Percentiles rank a stretch among this genome's conserved stretches.
Evolutionary conservation across 2,113 vertebrate species (phyloP).

Genomic region (Erpornis zantholeuca): DNA sequence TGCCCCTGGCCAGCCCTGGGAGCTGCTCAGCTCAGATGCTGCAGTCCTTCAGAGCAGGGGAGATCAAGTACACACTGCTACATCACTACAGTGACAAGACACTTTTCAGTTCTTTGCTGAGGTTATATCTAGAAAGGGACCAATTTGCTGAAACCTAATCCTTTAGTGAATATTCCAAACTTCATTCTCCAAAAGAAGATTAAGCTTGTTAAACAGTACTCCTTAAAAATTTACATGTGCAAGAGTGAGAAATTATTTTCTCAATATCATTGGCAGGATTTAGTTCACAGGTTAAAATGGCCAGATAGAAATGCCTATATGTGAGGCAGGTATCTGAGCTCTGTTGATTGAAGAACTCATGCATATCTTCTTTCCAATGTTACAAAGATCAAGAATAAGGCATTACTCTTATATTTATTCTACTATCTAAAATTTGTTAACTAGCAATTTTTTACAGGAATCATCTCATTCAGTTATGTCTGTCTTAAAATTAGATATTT

Average conservation of each 20-base stretch:
- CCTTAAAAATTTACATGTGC: background rate
- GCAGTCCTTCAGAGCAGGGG: background rate
- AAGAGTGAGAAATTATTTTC: background rate
- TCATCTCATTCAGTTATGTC: background rate
- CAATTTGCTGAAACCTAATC: background rate
- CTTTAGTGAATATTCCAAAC: background rate
- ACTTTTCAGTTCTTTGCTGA: background rate
- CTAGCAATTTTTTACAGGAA: background rate
- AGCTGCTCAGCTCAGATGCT: background rate
- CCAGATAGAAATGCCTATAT: background rate
- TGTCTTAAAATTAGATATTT: background rate
- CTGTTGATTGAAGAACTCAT: background rate
- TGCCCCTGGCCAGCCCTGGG: background rate
- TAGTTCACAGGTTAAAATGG: background rate
- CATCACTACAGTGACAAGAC: background rate
- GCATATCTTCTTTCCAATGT: background rate
- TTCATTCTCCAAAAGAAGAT: background rate
- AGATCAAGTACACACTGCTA: accelerated
- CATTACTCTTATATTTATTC: background rate
- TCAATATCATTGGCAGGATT: background rate
- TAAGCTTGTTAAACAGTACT: background rate
- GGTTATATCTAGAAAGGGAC: background rate
- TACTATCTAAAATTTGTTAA: background rate
- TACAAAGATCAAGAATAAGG: background rate
- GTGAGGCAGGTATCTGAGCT: background rate